Evolutionary conservation across 2,113 vertebrate species (phyloP).

Genomic region (Odocoileus virginianus): DNA sequence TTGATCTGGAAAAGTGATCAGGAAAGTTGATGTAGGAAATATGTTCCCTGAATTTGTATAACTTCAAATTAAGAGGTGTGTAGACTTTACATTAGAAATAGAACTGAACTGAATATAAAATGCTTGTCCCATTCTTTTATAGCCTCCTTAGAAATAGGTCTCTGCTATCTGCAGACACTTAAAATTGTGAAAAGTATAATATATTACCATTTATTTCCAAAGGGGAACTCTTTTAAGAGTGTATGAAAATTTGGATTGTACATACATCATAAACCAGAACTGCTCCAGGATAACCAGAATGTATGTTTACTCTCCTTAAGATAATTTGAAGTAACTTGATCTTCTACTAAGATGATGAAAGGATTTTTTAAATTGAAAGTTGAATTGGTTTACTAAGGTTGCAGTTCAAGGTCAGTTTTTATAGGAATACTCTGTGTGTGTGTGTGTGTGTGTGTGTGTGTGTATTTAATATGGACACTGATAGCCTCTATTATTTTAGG

Average conservation of each 20-base stretch:
- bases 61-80: background rate
- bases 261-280: background rate
- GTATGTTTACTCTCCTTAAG: background rate
- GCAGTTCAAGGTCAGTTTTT: background rate
- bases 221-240: background rate
- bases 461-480: background rate
- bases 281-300: background rate
- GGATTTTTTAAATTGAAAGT: background rate
- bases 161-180: background rate
- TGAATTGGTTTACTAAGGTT: background rate
- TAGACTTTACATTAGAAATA: background rate
- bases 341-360: background rate
- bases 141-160: background rate
- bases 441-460: background rate
- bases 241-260: background rate
- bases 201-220: background rate
- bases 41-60: background rate
- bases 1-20: background rate
- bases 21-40: background rate
- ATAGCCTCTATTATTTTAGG: background rate
- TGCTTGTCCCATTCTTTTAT: background rate
- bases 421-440: background rate
- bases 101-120: background rate
- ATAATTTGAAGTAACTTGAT: background rate
- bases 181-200: background rate